Base-by-base conservation (phyloP, 2,888 invertebrate genomes). In the Andricus curvator region DNA sequence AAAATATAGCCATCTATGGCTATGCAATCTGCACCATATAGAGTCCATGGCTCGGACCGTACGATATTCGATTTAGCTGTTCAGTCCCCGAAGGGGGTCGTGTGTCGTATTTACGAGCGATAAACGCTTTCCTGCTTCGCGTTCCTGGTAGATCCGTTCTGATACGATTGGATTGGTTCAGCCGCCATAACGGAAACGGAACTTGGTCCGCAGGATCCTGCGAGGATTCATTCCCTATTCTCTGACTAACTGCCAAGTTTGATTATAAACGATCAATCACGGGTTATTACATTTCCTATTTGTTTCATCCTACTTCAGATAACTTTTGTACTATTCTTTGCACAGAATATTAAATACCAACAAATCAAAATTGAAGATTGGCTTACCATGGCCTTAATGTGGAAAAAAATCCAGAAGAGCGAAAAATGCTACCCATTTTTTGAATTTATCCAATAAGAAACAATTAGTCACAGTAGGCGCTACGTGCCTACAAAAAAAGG, bases 91-190 rank as follows among this genome's bases (percentile, higher is more conserved):
- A 74, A 74, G 56, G 56, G 74, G 33, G 56, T 33, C 51, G 51
- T 74, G 51, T 56, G 74, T 74, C 74, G 74, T 74, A 74, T 74
- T 74, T 74, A 74, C 74, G 74, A 74, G 56, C 74, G 74, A 74
- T 74, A 56, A 74, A 74, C 74, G 74, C 56, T 74, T 74, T 74
- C 74, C 74, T 74, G 74, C 33, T 74, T 74, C 74, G 74, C 56
- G 74, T 74, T 60, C 74, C 37, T 56, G 74, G 74, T 15, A 74
- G 74, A 60, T 74, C 74, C 56, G 56, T 74, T 37, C 56, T 56
- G 74, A 74, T 74, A 74, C 74, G 51, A 74, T 74, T 74, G 56
- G 74, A 74, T 74, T 74, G 37, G 74, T 22, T 74, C 37, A 15
- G 56, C 37, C 56, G 74, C 74, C 37, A 74, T 74, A 74, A 56